Conservation (phyloP, 92 coral and sea anemone species). For the Diadumene lineata region DNA sequence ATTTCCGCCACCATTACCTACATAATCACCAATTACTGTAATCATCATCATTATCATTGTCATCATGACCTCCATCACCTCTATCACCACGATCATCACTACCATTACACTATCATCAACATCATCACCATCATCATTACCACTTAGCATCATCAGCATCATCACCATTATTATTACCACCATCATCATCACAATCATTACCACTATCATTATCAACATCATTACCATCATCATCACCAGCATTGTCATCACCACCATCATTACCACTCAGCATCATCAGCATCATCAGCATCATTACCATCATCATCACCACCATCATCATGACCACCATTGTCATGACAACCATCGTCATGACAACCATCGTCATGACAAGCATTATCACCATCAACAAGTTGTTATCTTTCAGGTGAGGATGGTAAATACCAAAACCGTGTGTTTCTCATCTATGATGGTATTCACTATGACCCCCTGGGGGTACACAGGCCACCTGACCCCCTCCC, state of each 20-base stretch:
- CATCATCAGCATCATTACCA: slow-evolving; percentile 3
- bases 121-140: neutral
- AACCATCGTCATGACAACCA: neutral
- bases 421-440: slow-evolving; percentile 74
- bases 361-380: neutral
- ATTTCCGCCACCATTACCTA: neutral
- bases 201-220: slow-evolving; percentile 1
- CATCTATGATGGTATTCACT: slow-evolving; percentile 92
- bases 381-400: neutral
- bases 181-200: neutral
- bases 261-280: neutral
- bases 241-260: slow-evolving; percentile 6
- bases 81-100: neutral
- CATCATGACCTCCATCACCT: neutral
- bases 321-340: neutral
- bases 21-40: neutral
- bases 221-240: neutral
- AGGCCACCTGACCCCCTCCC: slow-evolving; percentile 50
- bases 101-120: neutral
- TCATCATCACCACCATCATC: neutral
- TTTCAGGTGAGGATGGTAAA: slow-evolving; percentile 87
- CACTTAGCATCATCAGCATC: neutral
- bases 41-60: neutral
- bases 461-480: slow-evolving; percentile 88
- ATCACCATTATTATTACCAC: neutral